Conservation (phyloP, 2,888 invertebrate species). For the Steinernema carpocapsae region DNA sequence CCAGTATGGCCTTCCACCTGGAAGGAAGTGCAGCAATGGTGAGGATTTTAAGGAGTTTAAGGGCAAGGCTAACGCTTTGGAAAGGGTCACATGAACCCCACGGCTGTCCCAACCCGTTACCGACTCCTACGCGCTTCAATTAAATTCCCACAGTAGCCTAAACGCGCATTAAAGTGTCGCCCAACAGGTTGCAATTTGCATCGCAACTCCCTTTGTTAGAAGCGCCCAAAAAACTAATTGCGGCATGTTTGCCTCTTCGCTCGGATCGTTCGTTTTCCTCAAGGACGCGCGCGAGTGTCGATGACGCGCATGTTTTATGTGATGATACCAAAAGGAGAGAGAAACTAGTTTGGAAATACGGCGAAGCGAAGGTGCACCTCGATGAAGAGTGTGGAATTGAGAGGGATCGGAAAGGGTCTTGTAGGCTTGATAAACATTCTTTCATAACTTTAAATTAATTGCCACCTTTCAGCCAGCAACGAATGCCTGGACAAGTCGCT, state of each 20-base stretch:
- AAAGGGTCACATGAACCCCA: background rate
- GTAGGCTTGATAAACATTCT: background rate
- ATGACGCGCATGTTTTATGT: slow-evolving; percentile 1
- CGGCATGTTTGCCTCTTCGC: too few species aligned
- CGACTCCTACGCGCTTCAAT: background rate
- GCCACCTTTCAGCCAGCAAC: slow-evolving; percentile 57
- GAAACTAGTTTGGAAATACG: background rate
- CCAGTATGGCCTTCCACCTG: slow-evolving; percentile 60
- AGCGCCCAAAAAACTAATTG: background rate
- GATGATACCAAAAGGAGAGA: background rate
- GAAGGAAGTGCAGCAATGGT: slow-evolving; percentile 65
- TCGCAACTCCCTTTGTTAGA: slow-evolving; percentile 23
- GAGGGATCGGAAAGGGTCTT: too few species aligned
- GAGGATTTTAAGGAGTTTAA: too few species aligned
- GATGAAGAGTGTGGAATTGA: too few species aligned
- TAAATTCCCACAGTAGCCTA: background rate
- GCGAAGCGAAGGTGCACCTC: too few species aligned
- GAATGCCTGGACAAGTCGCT: slow-evolving; percentile 63
- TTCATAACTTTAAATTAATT: background rate
- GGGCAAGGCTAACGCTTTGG: too few species aligned
- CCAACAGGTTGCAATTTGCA: slow-evolving; percentile 12
- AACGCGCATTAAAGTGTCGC: background rate
- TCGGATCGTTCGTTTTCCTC: background rate
- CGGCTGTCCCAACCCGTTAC: background rate
- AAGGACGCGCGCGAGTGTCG: slow-evolving; percentile 17